Evolutionary conservation across 1,140 invertebrate genomes (phyloP), one percentile per base, ranked within the genome.

Genomic region (Ctenoplectra terminalis): DNA sequence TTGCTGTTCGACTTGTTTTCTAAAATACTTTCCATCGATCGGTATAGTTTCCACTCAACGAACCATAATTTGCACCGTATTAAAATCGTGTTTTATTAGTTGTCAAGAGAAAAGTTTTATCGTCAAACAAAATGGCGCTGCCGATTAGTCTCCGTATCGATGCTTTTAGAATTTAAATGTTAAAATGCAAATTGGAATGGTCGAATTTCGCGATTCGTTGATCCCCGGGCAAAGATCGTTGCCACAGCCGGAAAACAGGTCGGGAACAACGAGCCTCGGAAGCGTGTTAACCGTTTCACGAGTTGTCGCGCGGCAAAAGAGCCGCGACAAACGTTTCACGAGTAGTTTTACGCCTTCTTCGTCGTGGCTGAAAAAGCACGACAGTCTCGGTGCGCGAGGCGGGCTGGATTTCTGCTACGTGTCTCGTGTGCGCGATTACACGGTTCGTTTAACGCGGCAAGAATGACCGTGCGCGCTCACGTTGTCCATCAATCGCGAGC

Each of bases 271-370:
- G 37, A 77, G 29, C 1, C 43, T n/a, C 52, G 20, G 5, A 1
- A 48, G 11, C 34, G 37, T 11, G 34, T 40, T 46, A 40, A 46
- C 29, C 48, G 48, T 77, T 80, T 80, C 69, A 73, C 77, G 77
- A 73, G 54, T 54, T 80, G 77, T 80, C 77, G 70, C 58, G 69
- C 58, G 77, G 77, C 29, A 61, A 63, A 78, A 73, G 69, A 60
- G 69, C 58, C 77, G 69, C 69, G 77, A 80, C 77, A 40, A 73
- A 50, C 69, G 69, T 72, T 79, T 63, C 78, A 48, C 70, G 79
- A 75, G 79, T 29, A 66, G 70, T 80, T 80, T 80, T 80, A 80
- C 77, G 69, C 67, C 77, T 80, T 81, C 72, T 75, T 75, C 61
- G 71, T 43, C 61, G 34, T 48, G 69, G 67, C 37, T 73, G 77